Evolutionary conservation across 2,888 invertebrate genomes (phyloP), one percentile per base, ranked within the genome.

Genomic region (Chymomyza amoena): DNA sequence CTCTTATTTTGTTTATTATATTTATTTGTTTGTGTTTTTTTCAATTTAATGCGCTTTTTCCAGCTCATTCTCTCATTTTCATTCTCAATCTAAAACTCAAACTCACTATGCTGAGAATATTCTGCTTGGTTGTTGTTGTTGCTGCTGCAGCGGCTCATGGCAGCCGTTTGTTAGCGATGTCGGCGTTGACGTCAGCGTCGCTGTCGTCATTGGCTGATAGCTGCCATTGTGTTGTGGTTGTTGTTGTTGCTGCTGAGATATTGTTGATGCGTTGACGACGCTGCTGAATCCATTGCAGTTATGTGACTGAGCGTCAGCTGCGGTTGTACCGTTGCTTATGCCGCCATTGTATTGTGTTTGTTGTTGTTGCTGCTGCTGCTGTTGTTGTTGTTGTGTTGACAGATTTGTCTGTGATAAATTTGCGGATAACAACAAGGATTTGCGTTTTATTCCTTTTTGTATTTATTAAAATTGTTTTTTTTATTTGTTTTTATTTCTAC

Each of bases 51-150:
- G 63, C 69, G 51, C 32, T n/a, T 64, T 18, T 73, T 75, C 50
- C 64, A 62, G 72, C 69, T 76, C 68, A 57, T 73, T 70, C 65
- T 72, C 70, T 68, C 52, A 28, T 45, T 62, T 25, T 59, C 13
- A 69, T 80, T 72, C 72, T 70, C n/a, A 20, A 25, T n/a, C 4
- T 20, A 67, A 74, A 25, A 52, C 63, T 54, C 54, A 54, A 54
- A 54, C 32, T 91, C 91, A 91, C 91, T 90, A 91, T 91, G 90
- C 90, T 91, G 87, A 90, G 90, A 88, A 90, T 88, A 81, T 88
- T 87, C 72, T 80, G 88, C 75, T n/a, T n/a, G 84, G 69, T 77
- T 87, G 77, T 78, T 81, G 73, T n/a, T n/a, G n/a, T n/a, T 65
- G 67, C 25, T 69, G 69, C 0, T 59, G 68, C 6, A 7, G 32